phyloP scores from a whole-genome alignment of 2,888 invertebrate genomes.

The Itoplectis maculator region DNA sequence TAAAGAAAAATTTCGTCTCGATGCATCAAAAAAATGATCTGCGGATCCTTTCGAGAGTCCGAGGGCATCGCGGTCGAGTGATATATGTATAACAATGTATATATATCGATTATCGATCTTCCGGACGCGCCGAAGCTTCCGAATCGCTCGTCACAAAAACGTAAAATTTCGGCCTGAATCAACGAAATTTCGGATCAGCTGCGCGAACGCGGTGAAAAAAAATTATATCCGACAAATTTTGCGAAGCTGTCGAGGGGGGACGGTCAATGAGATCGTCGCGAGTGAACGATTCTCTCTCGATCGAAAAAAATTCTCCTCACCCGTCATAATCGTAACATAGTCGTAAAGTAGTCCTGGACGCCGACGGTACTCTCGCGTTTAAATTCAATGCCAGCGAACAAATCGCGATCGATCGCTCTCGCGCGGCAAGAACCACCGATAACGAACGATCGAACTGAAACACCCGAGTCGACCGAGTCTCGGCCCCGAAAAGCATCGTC shows the following conservation, averaged over 20 bases:
- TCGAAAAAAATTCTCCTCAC: slow-evolving; percentile 5
- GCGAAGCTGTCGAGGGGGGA: slow-evolving; percentile 18
- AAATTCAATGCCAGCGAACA: neutral
- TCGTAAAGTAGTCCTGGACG: slow-evolving; percentile 59
- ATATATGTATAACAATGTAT: too few species aligned
- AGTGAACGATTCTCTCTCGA: slow-evolving; percentile 29
- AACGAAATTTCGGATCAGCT: slow-evolving; percentile 39
- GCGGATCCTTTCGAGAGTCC: slow-evolving; percentile 66
- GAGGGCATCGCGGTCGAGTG: slow-evolving; percentile 44
- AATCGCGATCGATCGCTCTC: slow-evolving; percentile 8
- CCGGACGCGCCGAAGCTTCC: slow-evolving; percentile 68
- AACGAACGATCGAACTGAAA: slow-evolving; percentile 20
- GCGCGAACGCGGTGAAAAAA: slow-evolving; percentile 25
- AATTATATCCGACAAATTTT: slow-evolving; percentile 6
- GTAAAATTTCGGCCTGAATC: slow-evolving; percentile 38
- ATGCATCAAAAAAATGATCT: slow-evolving; percentile 59
- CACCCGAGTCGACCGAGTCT: slow-evolving; percentile 46
- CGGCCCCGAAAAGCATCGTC: neutral
- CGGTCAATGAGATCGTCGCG: slow-evolving; percentile 35
- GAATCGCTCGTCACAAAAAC: slow-evolving; percentile 54
- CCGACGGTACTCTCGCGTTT: slow-evolving; percentile 51
- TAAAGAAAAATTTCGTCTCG: slow-evolving; percentile 72
- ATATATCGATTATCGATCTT: too few species aligned
- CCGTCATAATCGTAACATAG: slow-evolving; percentile 38
- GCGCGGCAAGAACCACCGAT: slow-evolving; percentile 29